phyloP scores from a whole-genome alignment of 2,797 vertebrate species.

The Ceryle rudis region DNA sequence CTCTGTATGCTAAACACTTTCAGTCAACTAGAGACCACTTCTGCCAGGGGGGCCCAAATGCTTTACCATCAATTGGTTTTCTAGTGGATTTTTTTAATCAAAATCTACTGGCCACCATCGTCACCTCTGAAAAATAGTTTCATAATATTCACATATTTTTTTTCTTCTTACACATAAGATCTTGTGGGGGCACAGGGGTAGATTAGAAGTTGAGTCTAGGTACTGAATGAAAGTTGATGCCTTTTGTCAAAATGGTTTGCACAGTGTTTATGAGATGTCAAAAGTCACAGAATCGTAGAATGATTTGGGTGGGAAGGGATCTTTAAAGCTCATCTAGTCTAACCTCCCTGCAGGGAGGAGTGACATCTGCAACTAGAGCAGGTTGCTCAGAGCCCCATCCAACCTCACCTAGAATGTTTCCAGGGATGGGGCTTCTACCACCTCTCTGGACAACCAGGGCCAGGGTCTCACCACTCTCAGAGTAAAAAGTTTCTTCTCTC shows the following conservation, averaged over 20 bases:
- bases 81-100: accelerated
- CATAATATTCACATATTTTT: background rate
- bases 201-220: background rate
- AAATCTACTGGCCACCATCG: background rate
- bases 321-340: background rate
- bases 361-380: background rate
- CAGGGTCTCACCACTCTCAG: background rate
- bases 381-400: background rate
- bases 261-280: background rate
- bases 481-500: background rate
- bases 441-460: background rate
- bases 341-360: background rate
- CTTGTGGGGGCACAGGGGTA: accelerated
- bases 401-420: no score
- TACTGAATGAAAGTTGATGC: background rate
- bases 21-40: background rate
- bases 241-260: background rate
- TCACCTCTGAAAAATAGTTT: background rate
- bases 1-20: background rate
- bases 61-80: background rate
- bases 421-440: background rate
- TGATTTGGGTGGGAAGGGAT: background rate
- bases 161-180: background rate
- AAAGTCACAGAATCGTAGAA: background rate
- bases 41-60: background rate